phyloP scores from a whole-genome alignment of 2,113 vertebrate genomes.

The Tympanuchus pallidicinctus region DNA sequence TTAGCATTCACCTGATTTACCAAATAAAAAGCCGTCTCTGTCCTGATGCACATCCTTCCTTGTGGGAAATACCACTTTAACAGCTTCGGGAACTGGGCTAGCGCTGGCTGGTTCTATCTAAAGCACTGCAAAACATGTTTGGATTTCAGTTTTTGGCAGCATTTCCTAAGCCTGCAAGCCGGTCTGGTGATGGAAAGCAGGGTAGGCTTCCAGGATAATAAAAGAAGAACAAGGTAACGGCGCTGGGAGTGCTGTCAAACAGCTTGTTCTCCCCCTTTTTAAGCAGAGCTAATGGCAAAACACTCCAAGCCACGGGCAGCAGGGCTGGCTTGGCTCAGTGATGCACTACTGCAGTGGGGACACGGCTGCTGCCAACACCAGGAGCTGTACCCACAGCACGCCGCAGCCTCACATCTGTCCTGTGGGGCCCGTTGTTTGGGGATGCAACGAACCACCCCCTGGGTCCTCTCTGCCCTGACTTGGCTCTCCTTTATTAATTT shows the following conservation, averaged over 20 bases:
- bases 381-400: neutral
- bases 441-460: fast-evolving
- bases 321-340: neutral
- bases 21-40: neutral
- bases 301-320: neutral
- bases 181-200: neutral
- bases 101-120: neutral
- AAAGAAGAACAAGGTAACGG: neutral
- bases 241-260: neutral
- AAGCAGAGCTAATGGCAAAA: neutral
- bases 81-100: neutral
- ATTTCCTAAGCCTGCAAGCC: neutral
- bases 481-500: slow-evolving; percentile 21
- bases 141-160: neutral
- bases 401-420: neutral
- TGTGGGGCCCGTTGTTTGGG: neutral
- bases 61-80: neutral
- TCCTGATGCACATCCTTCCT: neutral
- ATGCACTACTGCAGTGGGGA: neutral
- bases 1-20: neutral
- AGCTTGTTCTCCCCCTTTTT: neutral
- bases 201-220: neutral
- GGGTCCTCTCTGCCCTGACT: neutral
- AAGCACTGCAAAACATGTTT: neutral
- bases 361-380: neutral